Evolutionary conservation across 2,797 vertebrate species (phyloP).

Genomic region (Pseudomugil tenellus): DNA sequence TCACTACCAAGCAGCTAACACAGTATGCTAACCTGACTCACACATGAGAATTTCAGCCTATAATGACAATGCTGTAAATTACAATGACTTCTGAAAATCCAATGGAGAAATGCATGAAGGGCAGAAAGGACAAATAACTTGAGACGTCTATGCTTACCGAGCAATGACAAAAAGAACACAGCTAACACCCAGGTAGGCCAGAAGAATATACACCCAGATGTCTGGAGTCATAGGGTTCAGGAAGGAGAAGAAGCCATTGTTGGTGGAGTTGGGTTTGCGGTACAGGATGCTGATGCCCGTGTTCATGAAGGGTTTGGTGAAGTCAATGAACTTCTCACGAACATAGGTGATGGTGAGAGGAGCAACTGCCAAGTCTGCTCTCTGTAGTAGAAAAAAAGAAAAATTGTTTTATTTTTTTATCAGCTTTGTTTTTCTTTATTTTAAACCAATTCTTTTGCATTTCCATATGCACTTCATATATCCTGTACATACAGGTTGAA

Average conservation of each 20-base stretch:
- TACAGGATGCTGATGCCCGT: constrained; percentile 98
- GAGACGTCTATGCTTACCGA: constrained; percentile 83
- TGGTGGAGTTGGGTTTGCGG: constrained; percentile 94
- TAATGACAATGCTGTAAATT: constrained; percentile 52
- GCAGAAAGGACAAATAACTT: constrained; percentile 18
- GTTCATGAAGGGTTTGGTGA: constrained; percentile 98
- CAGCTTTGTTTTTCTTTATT: not conserved
- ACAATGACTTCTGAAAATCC: constrained; percentile 44
- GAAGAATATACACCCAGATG: constrained; percentile 98
- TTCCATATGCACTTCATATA: not conserved
- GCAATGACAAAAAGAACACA: constrained; percentile 99
- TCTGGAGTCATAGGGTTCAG: constrained; percentile 97
- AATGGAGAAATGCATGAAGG: constrained; percentile 23
- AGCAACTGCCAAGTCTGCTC: constrained; percentile 95
- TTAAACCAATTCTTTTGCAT: not conserved
- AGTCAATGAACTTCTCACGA: constrained; percentile 95
- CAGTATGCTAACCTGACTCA: constrained; percentile 44
- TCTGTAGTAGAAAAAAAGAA: constrained; percentile 78
- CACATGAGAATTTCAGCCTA: constrained; percentile 24
- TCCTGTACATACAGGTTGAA: not conserved
- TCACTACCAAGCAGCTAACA: constrained; percentile 58
- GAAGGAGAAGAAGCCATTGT: constrained; percentile 97
- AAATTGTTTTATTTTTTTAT: too few relatives aligned
- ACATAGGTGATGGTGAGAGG: constrained; percentile 97
- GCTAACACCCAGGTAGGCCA: constrained; percentile 97